phyloP scores from a whole-genome alignment of 1,140 invertebrate genomes.

The Megalonaias nervosa region DNA sequence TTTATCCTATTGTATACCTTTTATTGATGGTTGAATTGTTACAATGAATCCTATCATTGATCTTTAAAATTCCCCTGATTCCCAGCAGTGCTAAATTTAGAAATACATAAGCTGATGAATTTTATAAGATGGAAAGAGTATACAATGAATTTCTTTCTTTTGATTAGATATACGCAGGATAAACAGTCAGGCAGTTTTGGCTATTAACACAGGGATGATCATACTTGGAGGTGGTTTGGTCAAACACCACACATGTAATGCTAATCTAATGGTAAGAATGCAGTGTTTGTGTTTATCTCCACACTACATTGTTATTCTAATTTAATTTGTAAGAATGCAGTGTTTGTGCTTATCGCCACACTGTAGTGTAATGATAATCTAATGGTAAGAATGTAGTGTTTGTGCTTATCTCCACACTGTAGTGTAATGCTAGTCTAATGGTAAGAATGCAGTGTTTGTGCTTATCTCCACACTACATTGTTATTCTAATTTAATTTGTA shows the following conservation, averaged over 20 bases:
- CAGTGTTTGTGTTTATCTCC: no score
- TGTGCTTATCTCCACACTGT: no score
- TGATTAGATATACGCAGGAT: conserved; percentile 87
- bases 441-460: conserved; percentile 44
- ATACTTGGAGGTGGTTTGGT: conserved; percentile 97
- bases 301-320: neutral
- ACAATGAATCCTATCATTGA: no score
- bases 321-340: neutral
- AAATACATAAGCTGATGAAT: no score
- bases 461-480: neutral
- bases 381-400: conserved; percentile 13
- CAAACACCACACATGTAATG: conserved; percentile 97
- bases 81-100: no score
- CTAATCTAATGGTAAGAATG: conserved; percentile 71
- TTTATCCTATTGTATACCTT: no score
- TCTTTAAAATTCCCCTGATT: no score
- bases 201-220: conserved; percentile 94
- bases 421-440: conserved; percentile 77
- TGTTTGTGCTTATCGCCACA: no score
- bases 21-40: no score
- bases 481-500: conserved; percentile 64
- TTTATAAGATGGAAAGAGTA: no score
- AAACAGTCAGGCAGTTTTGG: conserved; percentile 96
- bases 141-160: no score
- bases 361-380: neutral